These are phyloP conservation scores for Dysdera silvatica DNA, from an alignment of 1,140 invertebrate species.

Conservation along the genomic window DNA sequence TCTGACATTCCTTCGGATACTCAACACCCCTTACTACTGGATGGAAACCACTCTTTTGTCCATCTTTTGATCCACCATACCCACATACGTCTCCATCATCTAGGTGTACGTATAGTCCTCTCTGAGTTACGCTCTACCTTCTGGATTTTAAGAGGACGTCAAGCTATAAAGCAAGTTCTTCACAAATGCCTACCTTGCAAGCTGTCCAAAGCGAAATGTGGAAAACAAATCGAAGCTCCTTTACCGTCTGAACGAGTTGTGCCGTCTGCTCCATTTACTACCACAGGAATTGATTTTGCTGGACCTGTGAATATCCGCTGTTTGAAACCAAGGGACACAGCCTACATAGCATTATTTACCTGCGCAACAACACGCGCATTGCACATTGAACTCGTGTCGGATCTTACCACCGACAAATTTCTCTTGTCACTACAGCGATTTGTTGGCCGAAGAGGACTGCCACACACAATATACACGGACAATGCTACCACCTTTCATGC, in stretches of 20 bases:
- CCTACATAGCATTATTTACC: not conserved
- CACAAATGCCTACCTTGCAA: not conserved
- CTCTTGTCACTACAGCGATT: not conserved
- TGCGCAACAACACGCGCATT: not conserved
- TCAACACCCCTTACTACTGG: not conserved
- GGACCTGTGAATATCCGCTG: not conserved
- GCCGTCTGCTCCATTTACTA: not conserved
- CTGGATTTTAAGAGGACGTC: not conserved
- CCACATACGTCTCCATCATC: no score
- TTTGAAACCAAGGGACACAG: not conserved
- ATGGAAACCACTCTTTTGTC: no score
- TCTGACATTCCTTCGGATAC: not conserved
- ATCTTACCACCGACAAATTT: not conserved
- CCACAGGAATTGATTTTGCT: not conserved
- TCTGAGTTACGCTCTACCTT: not conserved
- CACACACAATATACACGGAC: not conserved
- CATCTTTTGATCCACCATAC: no score
- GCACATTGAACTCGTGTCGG: not conserved
- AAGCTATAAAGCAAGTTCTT: not conserved
- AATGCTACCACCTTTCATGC: not conserved
- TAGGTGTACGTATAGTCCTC: not conserved
- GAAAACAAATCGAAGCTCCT: constrained; percentile 5
- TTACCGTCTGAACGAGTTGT: not conserved
- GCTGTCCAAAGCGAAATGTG: not conserved
- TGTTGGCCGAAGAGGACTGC: not conserved